These are phyloP conservation scores for Platanista minor DNA, from an alignment of 2,113 vertebrate species.

Conservation along the genomic window DNA sequence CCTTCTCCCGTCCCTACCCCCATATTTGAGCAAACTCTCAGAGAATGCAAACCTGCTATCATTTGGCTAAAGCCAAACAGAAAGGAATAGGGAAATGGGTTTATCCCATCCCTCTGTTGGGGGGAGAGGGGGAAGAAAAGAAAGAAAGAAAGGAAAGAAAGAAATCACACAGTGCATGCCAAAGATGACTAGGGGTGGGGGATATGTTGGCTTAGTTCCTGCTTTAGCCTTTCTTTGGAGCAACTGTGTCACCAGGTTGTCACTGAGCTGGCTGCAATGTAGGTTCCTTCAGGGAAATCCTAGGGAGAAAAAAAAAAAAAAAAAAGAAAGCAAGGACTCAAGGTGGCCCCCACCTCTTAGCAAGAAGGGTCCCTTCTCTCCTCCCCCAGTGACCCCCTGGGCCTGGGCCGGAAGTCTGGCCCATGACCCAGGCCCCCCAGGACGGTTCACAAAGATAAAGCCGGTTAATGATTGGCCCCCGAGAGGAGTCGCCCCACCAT, in stretches of 20 bases:
- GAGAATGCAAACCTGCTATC: neutral
- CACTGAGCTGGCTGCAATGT: neutral
- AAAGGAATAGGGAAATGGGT: neutral
- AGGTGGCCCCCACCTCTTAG: neutral
- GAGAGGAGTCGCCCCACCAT: neutral
- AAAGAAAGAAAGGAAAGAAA: neutral
- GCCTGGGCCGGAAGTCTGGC: neutral
- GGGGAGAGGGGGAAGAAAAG: neutral
- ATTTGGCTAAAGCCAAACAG: slow-evolving; percentile 16
- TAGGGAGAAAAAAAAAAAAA: neutral
- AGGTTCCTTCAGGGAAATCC: neutral
- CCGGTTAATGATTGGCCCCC: slow-evolving; percentile 40
- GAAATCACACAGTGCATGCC: neutral
- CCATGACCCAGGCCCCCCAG: neutral
- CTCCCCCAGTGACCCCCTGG: neutral
- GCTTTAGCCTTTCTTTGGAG: neutral
- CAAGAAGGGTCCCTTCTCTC: neutral
- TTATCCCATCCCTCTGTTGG: neutral
- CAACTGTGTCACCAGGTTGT: neutral
- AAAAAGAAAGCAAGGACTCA: neutral
- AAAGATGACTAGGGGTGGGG: neutral
- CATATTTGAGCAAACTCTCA: neutral
- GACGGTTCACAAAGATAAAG: slow-evolving; percentile 33
- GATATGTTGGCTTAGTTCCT: neutral
- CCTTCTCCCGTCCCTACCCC: neutral